Evolutionary conservation across 1,140 invertebrate genomes (phyloP), one percentile per base, ranked within the genome.

Genomic region (Alviniconcha marisindica): DNA sequence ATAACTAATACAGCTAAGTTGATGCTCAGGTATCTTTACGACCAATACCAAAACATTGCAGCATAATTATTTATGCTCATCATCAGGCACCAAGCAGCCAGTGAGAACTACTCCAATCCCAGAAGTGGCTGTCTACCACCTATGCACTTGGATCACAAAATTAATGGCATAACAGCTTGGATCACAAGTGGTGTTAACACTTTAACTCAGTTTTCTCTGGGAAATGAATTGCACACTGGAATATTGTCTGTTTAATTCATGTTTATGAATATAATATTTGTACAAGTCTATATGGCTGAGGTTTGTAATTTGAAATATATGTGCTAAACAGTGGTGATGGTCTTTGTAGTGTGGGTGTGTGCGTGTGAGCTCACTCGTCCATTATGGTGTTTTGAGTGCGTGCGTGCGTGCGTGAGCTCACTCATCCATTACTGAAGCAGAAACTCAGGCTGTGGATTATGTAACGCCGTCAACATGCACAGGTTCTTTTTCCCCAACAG

Each of bases 81-180:
- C 63, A 18, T 66, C 18, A 33, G 63, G 36, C 63, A 60, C 24
- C 36, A 12, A 51, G 10, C n/a, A 21, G n/a, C 24, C 10, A 60
- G 5, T n/a, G n/a, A 21, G 4, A 24, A 24, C 56, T 14, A 36
- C 15, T 71, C 10, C 24, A 21, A 15, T 40, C 69, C 15, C 36
- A 15, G 36, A 71, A 40, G 36, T 71, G 38, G 48, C 74, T 77
- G 74, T 31, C 44, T n/a, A 56, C 31, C 77, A 78, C 60, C 77
- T 78, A 78, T 78, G 77, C 77, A 78, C 51, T 15, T 60, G 48
- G 38, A 60, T 60, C 24, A 51, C 31, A 78, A n/a, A n/a, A n/a
- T n/a, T n/a, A 78, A 78, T 78, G 77, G 77, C 77, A 78, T 78
- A 38, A 71, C 7, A 71, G 18, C 18, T 24, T 36, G n/a, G 38